These are phyloP conservation scores for Stegostoma tigrinum DNA, from an alignment of 2,113 vertebrate species.

Conservation along the genomic window DNA sequence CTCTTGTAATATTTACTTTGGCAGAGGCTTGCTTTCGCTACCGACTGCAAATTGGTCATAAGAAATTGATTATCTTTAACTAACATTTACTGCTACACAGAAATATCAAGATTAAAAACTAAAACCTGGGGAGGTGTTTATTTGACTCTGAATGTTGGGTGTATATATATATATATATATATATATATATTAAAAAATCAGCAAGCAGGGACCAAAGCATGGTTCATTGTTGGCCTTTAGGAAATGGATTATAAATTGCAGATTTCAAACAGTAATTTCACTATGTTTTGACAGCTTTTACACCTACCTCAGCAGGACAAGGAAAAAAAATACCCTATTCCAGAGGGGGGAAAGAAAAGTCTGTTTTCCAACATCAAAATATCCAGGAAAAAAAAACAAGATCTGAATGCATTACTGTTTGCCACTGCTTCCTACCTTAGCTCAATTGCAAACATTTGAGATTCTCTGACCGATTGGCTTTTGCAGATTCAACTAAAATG, in stretches of 20 bases:
- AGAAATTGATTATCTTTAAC: background rate
- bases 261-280: background rate
- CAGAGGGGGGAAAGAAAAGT: background rate
- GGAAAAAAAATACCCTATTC: background rate
- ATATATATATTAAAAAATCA: too few relatives aligned
- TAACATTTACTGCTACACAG: background rate
- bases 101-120: background rate
- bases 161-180: too few relatives aligned
- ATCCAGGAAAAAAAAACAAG: background rate
- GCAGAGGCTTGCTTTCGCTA: background rate
- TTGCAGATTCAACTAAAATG: background rate
- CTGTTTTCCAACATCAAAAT: background rate
- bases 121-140: background rate
- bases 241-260: constrained; percentile 18
- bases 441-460: background rate
- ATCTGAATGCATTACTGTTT: background rate
- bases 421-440: background rate
- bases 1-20: background rate
- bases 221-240: background rate
- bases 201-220: background rate
- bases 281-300: background rate
- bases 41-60: background rate
- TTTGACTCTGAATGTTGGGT: background rate
- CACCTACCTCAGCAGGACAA: too few relatives aligned
- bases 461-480: background rate